phyloP scores from a whole-genome alignment of 2,113 vertebrate genomes.

The Peromyscus polionotus region DNA sequence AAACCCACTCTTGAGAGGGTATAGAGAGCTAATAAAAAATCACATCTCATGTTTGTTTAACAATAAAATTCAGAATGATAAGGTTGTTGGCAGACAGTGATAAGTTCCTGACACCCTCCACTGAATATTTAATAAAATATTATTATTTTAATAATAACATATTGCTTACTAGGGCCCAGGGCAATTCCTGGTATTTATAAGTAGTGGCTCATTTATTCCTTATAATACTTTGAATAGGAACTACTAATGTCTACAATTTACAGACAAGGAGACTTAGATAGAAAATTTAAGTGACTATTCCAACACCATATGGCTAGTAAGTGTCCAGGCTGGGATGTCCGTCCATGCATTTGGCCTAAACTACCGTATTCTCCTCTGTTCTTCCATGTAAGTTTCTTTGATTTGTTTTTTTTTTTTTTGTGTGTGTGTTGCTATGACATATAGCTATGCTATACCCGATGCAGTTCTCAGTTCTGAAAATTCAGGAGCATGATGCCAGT shows the following conservation, averaged over 20 bases:
- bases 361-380: background rate
- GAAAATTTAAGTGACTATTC: background rate
- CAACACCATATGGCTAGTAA: background rate
- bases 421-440: background rate
- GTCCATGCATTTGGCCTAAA: background rate
- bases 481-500: background rate
- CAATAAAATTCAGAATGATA: background rate
- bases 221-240: background rate
- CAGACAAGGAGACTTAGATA: background rate
- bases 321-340: background rate
- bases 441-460: background rate
- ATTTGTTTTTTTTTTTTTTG: background rate
- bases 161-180: background rate
- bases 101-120: background rate
- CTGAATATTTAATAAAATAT: constrained; percentile 6
- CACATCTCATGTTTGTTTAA: background rate
- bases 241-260: background rate
- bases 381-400: background rate
- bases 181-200: background rate
- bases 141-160: constrained; percentile 2
- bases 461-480: background rate
- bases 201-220: background rate
- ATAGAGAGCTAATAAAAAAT: background rate
- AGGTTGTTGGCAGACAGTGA: background rate
- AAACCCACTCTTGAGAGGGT: background rate